A percentile compares a stretch with the other conserved stretches of the same genome.
phyloP scores from a whole-genome alignment of 2,888 invertebrate genomes.

The Xylocampa areola region DNA sequence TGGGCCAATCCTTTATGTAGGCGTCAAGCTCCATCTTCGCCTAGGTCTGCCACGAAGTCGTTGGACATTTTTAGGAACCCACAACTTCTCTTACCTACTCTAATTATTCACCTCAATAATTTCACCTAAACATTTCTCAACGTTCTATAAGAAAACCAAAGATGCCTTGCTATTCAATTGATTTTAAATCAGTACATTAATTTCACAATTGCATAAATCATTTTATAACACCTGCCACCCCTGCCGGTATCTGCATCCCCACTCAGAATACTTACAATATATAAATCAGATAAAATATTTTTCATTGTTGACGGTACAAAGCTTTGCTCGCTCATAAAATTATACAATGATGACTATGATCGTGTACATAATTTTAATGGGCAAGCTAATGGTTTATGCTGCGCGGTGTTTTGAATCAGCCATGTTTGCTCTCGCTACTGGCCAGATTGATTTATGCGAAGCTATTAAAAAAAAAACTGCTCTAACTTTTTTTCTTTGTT shows the following conservation, averaged over 20 bases:
- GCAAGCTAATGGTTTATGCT: constrained; percentile 59
- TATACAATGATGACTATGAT: constrained; percentile 61
- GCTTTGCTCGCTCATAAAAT: constrained; percentile 68
- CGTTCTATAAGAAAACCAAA: no score
- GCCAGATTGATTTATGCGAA: constrained; percentile 47
- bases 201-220: no score
- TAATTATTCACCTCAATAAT: no score
- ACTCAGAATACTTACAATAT: constrained; percentile 69
- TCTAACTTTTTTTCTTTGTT: constrained; percentile 3
- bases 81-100: no score
- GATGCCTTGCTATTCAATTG: no score
- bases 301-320: constrained; percentile 71
- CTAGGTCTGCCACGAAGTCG: no score
- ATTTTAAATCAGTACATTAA: no score
- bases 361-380: constrained; percentile 60
- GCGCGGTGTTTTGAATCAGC: constrained; percentile 46
- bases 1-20: no score
- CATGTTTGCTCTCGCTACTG: constrained; percentile 37
- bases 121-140: no score
- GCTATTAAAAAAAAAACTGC: constrained; percentile 38
- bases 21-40: no score
- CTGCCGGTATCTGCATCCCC: constrained; percentile 46
- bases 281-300: constrained; percentile 79
- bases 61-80: no score
- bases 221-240: constrained; percentile 23